A percentile compares a stretch with the other conserved stretches of the same genome.
These are phyloP conservation scores for Drosophila setosimentum DNA, from an alignment of 2,888 invertebrate species.

Conservation along the genomic window DNA sequence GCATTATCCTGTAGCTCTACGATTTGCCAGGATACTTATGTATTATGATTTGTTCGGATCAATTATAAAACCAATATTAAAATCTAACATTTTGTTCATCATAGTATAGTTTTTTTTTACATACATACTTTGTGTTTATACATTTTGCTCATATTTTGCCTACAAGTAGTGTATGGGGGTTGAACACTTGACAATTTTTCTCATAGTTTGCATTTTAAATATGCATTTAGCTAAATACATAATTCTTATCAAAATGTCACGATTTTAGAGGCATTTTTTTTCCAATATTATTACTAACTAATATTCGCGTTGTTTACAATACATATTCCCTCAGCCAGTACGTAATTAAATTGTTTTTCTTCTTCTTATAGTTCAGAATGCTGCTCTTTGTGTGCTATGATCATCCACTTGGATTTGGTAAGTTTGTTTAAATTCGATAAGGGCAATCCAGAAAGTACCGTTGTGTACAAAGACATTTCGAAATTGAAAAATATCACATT, in stretches of 20 bases:
- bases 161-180: conserved; percentile 29
- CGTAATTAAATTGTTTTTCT: conserved; percentile 3
- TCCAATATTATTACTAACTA: conserved; percentile 40
- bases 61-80: conserved; percentile 56
- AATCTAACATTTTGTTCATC: conserved; percentile 36
- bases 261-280: conserved; percentile 25
- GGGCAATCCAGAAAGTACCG: conserved; percentile 18
- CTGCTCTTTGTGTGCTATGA: conserved; percentile 4
- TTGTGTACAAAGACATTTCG: conserved; percentile 21
- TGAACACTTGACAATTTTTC: conserved; percentile 53
- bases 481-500: conserved; percentile 55
- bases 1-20: conserved; percentile 40
- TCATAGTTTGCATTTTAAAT: conserved; percentile 24
- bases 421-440: conserved; percentile 13
- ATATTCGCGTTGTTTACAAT: conserved; percentile 43
- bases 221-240: conserved; percentile 17
- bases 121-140: conserved; percentile 36
- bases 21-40: conserved; percentile 41
- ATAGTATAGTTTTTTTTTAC: conserved; percentile 18
- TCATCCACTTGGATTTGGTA: conserved; percentile 12
- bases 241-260: conserved; percentile 45
- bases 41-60: conserved; percentile 51
- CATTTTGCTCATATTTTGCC: conserved; percentile 47
- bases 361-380: conserved; percentile 19
- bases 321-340: conserved; percentile 10